phyloP scores from a whole-genome alignment of 2,113 vertebrate species.

The Smithornis capensis region DNA sequence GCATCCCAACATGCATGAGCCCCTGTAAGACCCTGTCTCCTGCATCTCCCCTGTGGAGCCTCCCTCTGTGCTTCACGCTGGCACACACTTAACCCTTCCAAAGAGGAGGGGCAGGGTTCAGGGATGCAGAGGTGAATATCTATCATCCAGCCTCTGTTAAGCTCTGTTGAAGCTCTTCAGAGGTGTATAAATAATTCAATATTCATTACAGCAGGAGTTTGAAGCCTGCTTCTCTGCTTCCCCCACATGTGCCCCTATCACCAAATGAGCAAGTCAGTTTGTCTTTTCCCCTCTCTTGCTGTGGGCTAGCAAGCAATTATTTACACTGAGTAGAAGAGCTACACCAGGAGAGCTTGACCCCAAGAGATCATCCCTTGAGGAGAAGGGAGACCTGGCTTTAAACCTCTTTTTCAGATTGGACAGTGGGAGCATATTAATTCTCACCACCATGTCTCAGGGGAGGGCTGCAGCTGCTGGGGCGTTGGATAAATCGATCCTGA shows the following conservation, averaged over 20 bases:
- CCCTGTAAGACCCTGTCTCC: accelerated
- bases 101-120: not conserved
- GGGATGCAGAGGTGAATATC: not conserved
- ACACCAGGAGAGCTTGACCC: not conserved
- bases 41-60: not conserved
- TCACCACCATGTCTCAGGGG: not conserved
- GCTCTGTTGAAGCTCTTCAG: not conserved
- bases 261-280: not conserved
- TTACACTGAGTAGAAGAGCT: slow-evolving; percentile 1
- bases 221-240: not conserved
- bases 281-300: not conserved
- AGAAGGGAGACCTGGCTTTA: not conserved
- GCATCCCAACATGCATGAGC: accelerated
- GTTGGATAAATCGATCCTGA: not conserved
- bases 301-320: not conserved
- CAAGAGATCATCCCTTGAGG: not conserved
- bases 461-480: not conserved
- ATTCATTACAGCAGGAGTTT: slow-evolving; percentile 23
- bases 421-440: slow-evolving; percentile 1
- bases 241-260: not conserved
- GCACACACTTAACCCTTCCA: not conserved
- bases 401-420: not conserved
- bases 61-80: not conserved
- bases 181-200: slow-evolving; percentile 7
- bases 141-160: not conserved